phyloP scores from a whole-genome alignment of 2,888 invertebrate species.

The Acrobasis repandana region DNA sequence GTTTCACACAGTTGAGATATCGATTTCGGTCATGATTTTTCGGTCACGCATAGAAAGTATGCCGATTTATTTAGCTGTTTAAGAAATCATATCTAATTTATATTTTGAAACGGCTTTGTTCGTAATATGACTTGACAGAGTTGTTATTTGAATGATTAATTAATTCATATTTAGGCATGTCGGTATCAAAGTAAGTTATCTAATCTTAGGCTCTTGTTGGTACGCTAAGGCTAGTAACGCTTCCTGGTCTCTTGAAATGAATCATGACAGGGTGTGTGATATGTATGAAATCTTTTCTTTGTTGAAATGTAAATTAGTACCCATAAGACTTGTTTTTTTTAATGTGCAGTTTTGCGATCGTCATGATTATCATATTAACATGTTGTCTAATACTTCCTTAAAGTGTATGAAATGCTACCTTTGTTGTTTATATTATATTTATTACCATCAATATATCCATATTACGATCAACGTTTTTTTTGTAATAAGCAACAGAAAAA shows the following conservation, averaged over 20 bases:
- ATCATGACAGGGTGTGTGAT: conserved; percentile 4
- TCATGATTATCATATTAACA: too few relatives aligned
- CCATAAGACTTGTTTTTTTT: too few relatives aligned
- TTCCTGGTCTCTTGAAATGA: conserved; percentile 12
- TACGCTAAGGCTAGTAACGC: neutral
- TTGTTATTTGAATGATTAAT: conserved; percentile 14
- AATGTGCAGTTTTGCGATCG: too few relatives aligned
- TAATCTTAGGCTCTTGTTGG: conserved; percentile 15
- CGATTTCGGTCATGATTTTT: conserved; percentile 42
- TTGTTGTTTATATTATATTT: too few relatives aligned
- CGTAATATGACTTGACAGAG: conserved; percentile 5
- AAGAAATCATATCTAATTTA: conserved; percentile 20
- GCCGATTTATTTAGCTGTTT: conserved; percentile 27
- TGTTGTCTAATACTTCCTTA: too few relatives aligned
- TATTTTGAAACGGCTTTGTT: conserved; percentile 7
- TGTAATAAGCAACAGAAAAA: neutral
- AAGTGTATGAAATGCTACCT: too few relatives aligned
- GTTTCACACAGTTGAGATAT: conserved; percentile 35
- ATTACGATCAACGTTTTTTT: too few relatives aligned
- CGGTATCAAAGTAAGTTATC: conserved; percentile 10
- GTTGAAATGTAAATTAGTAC: too few relatives aligned
- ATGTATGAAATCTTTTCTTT: neutral
- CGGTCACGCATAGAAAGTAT: conserved; percentile 43
- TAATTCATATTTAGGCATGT: conserved; percentile 15
- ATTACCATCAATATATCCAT: too few relatives aligned